These are phyloP conservation scores for Nyctibius bracteatus DNA, from an alignment of 2,113 vertebrate species.

Conservation along the genomic window DNA sequence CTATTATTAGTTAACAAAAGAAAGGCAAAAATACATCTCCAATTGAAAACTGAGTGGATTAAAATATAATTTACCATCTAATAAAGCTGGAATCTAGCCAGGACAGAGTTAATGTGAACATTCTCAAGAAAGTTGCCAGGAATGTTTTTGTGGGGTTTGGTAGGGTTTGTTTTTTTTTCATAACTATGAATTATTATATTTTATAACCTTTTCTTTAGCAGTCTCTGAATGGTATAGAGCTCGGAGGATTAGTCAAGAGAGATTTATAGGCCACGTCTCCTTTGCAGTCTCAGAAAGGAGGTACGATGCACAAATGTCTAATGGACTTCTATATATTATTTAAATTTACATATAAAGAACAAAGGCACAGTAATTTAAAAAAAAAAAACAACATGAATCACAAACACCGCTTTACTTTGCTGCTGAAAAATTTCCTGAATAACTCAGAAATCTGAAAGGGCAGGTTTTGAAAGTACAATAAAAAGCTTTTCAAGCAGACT, in stretches of 20 bases:
- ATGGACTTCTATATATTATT: background rate
- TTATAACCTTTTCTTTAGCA: background rate
- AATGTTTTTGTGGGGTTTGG: background rate
- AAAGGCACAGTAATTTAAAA: background rate
- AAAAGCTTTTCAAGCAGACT: background rate
- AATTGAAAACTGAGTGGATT: background rate
- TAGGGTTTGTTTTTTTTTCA: background rate
- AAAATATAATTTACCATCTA: conserved; percentile 1
- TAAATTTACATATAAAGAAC: background rate
- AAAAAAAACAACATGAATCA: background rate
- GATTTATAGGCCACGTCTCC: background rate
- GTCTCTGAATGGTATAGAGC: background rate
- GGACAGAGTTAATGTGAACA: background rate
- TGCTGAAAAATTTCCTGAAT: background rate
- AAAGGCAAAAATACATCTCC: conserved; percentile 13
- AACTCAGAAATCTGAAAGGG: background rate
- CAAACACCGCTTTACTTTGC: background rate
- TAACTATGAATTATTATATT: background rate
- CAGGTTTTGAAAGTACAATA: background rate
- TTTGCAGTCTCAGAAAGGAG: background rate
- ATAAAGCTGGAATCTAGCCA: background rate
- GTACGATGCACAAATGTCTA: background rate
- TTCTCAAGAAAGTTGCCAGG: background rate
- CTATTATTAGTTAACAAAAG: background rate
- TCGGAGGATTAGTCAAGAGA: background rate